Evolutionary conservation across 2,113 vertebrate genomes (phyloP), one percentile per base, ranked within the genome.

Genomic region (Elephantulus edwardii): DNA sequence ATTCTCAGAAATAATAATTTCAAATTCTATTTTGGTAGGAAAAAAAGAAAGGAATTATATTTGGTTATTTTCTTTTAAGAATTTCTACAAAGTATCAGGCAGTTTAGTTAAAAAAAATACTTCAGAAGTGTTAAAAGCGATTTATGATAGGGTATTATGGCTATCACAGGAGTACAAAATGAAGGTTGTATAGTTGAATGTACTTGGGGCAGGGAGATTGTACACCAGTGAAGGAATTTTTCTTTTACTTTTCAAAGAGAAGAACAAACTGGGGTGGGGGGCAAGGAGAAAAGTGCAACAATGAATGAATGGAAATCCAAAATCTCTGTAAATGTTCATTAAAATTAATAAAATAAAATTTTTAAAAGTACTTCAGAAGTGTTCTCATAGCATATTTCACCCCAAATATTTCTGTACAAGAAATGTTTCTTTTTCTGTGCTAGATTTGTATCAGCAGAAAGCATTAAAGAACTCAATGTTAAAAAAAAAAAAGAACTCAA

Each of bases 321-420:
- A n/a, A n/a, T n/a, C n/a, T n/a, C n/a, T n/a, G n/a, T n/a, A n/a
- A n/a, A n/a, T 54, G 10, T 54, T 54, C 14, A 54, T 20, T 22
- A 19, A 58, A 22, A 24, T 3, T 82, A n/a, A 40, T 26, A 68
- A 48, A 14, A 44, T 74, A 33, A 74, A 92, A 87, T 71, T 74
- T 83, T n/a, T n/a, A n/a, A n/a, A n/a, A n/a, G n/a, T 82, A 79
- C 48, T 62, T 86, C 83, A 70, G 20, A 60, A 75, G 6, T 17
- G 35, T 54, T 54, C 14, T 54, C 86, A 86, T 52, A 6, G 30
- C 33, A 40, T 33, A 24, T 92, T 86, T 79, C 24, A 75, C 66
- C 26, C 92, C 81, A 95, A 70, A 30, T 48, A 75, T 86, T 78
- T 74, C n/a, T 91, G 8, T 93, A 86, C n/a, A 35, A 52, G 66